phyloP scores from a whole-genome alignment of 2,888 invertebrate genomes.

The Platycnemis pennipes region DNA sequence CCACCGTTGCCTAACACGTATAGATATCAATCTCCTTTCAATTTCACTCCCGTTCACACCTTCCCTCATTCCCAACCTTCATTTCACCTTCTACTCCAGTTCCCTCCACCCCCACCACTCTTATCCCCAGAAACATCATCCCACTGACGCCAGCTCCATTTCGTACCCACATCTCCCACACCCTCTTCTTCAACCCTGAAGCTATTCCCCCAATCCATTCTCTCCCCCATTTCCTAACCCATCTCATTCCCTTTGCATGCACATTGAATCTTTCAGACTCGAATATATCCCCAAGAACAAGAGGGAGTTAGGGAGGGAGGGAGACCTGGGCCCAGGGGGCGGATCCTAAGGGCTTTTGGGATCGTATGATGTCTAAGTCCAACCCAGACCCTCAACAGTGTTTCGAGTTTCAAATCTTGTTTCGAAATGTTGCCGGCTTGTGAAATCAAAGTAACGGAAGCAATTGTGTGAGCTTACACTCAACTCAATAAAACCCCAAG shows the following conservation, averaged over 20 bases:
- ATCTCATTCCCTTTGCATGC: slow-evolving; percentile 36
- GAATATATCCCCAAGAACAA: background rate
- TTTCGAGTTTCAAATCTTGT: background rate
- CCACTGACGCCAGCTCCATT: background rate
- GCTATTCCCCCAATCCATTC: background rate
- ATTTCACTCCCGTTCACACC: background rate
- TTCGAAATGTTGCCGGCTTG: background rate
- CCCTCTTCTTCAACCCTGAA: background rate
- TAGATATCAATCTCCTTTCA: background rate
- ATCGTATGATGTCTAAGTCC: background rate
- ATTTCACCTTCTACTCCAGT: background rate
- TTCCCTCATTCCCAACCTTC: background rate
- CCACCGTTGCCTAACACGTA: background rate
- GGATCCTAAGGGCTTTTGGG: background rate
- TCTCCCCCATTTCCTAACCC: background rate
- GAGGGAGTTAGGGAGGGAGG: background rate
- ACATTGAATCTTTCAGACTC: slow-evolving; percentile 23
- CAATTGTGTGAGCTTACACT: background rate
- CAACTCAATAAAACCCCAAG: background rate
- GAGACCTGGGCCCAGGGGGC: background rate
- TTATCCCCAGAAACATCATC: background rate
- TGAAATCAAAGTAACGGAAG: background rate
- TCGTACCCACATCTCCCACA: background rate
- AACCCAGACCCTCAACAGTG: background rate
- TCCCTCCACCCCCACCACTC: background rate